These are phyloP conservation scores for Thunnus thynnus DNA, from an alignment of 2,113 vertebrate genomes.

Conservation along the genomic window DNA sequence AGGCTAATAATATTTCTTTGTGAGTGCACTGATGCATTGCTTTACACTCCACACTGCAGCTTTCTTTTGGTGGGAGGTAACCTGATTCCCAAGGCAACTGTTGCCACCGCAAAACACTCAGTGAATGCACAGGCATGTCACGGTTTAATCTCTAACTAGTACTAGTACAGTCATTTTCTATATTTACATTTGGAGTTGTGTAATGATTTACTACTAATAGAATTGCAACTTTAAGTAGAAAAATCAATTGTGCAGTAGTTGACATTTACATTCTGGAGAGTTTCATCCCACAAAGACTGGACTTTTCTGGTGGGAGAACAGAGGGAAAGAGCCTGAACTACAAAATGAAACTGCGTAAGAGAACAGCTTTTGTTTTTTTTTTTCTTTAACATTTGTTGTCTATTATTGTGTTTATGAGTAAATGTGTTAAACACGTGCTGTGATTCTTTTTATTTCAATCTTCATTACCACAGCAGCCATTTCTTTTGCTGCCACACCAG, in stretches of 20 bases:
- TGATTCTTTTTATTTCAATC: slow-evolving; percentile 13
- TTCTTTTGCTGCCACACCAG: slow-evolving; percentile 68
- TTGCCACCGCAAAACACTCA: slow-evolving; percentile 69
- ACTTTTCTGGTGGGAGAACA: neutral
- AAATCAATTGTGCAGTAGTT: slow-evolving; percentile 1
- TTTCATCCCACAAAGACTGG: slow-evolving; percentile 14
- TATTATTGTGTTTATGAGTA: neutral
- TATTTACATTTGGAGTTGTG: neutral
- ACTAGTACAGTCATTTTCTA: neutral
- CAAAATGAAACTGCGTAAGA: slow-evolving; percentile 79
- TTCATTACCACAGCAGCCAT: slow-evolving; percentile 67
- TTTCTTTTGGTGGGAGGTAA: slow-evolving; percentile 54
- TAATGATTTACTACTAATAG: slow-evolving; percentile 14
- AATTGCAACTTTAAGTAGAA: slow-evolving; percentile 18
- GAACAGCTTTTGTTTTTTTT: neutral
- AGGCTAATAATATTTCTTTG: slow-evolving; percentile 39
- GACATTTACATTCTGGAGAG: slow-evolving; percentile 6
- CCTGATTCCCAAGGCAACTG: slow-evolving; percentile 77
- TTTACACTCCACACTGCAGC: slow-evolving; percentile 19
- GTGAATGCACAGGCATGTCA: slow-evolving; percentile 30
- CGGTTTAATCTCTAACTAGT: slow-evolving; percentile 59
- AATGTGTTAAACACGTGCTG: neutral
- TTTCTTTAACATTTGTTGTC: neutral
- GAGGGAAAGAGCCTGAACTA: slow-evolving; percentile 19
- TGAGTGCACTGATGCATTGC: slow-evolving; percentile 32